Evolutionary conservation across 2,797 vertebrate species (phyloP).

Genomic region (Typhlichthys eigenmanni): DNA sequence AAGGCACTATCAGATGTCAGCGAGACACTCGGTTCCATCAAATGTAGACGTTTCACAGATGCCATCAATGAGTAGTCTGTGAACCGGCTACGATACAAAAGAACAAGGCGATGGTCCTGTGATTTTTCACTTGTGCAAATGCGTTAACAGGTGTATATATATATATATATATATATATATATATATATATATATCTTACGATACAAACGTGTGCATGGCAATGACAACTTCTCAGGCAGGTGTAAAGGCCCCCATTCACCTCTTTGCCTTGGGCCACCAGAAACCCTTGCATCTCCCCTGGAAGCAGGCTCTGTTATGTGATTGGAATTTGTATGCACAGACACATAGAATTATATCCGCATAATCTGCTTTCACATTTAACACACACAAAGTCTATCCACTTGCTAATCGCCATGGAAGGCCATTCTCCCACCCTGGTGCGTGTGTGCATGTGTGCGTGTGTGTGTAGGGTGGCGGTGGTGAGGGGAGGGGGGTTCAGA

Average conservation of each 20-base stretch:
- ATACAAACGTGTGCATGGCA: no score
- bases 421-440: constrained; percentile 57
- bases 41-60: constrained; percentile 42
- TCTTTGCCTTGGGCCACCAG: no score
- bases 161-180: no score
- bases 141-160: constrained; percentile 1
- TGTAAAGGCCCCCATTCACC: no score
- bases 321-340: constrained; percentile 85
- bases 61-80: constrained; percentile 26
- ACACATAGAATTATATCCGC: constrained; percentile 87
- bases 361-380: constrained; percentile 93
- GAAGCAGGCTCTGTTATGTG: constrained; percentile 74
- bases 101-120: background rate
- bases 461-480: constrained; percentile 30
- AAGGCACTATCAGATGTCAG: constrained; percentile 47
- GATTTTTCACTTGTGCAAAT: background rate
- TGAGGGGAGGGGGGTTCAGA: constrained; percentile 3
- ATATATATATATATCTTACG: no score
- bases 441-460: constrained; percentile 14
- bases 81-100: constrained; percentile 3
- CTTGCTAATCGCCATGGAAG: constrained; percentile 82
- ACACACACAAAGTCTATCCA: constrained; percentile 80
- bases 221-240: no score
- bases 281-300: no score
- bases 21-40: constrained; percentile 45